Evolutionary conservation across 2,888 invertebrate species (phyloP).

Genomic region (Conus canariensis): DNA sequence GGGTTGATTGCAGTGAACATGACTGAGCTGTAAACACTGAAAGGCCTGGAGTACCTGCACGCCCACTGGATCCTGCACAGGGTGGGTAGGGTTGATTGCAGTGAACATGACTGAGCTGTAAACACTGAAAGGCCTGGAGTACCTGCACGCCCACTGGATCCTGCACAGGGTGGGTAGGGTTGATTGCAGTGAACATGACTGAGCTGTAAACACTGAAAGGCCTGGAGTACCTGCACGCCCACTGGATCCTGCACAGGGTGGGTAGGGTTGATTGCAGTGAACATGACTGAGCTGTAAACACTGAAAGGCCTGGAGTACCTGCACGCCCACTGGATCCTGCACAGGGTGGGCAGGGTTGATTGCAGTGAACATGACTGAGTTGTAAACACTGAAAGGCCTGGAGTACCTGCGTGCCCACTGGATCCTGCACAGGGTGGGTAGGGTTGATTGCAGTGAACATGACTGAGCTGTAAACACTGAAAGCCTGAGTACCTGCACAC

Average conservation of each 20-base stretch:
- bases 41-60: slow-evolving; percentile 96
- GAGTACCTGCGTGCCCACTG: slow-evolving; percentile 97
- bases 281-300: no score
- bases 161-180: slow-evolving; percentile 87
- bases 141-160: slow-evolving; percentile 92
- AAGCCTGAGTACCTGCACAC: slow-evolving; percentile 81
- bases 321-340: slow-evolving; percentile 97
- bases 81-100: slow-evolving; percentile 74
- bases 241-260: slow-evolving; percentile 96
- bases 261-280: slow-evolving; percentile 45
- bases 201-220: slow-evolving; percentile 96
- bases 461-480: no score
- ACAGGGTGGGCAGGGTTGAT: slow-evolving; percentile 83
- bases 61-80: slow-evolving; percentile 97
- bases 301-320: no score
- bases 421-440: slow-evolving; percentile 91
- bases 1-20: no score
- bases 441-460: no score
- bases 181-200: no score
- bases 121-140: no score
- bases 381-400: slow-evolving; percentile 93
- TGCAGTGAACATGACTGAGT: no score
- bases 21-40: slow-evolving; percentile 91
- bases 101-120: no score
- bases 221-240: slow-evolving; percentile 94